A percentile compares a stretch with the other conserved stretches of the same genome.
These are phyloP conservation scores for Malacoraja senta DNA, from an alignment of 2,797 vertebrate genomes.

Conservation along the genomic window DNA sequence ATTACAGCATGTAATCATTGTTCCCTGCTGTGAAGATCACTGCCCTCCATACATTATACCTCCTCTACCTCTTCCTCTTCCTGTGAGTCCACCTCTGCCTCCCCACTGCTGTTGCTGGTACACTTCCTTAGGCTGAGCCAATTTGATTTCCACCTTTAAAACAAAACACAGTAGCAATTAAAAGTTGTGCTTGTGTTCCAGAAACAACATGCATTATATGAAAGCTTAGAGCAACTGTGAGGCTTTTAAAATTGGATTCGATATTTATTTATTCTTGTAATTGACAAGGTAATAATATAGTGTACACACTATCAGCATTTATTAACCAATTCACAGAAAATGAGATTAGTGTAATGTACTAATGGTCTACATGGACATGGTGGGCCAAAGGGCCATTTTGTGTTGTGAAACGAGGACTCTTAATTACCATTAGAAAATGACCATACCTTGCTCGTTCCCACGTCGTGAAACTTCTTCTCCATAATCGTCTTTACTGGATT, in stretches of 20 bases:
- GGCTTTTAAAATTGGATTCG: not conserved
- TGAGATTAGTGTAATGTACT: too few species aligned
- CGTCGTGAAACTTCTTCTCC: slow-evolving; percentile 93
- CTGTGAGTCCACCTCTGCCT: slow-evolving; percentile 68
- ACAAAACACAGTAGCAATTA: slow-evolving; percentile 29
- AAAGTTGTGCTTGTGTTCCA: too few species aligned
- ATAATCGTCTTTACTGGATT: slow-evolving; percentile 86
- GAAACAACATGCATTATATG: not conserved
- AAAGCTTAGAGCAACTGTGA: slow-evolving; percentile 23
- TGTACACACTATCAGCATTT: not conserved
- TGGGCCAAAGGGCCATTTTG: too few species aligned
- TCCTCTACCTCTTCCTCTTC: slow-evolving; percentile 67
- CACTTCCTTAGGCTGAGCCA: slow-evolving; percentile 95
- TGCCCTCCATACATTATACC: slow-evolving; percentile 47
- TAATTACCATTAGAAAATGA: not conserved
- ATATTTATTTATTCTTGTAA: not conserved
- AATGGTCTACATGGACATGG: too few species aligned
- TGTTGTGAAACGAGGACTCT: too few species aligned
- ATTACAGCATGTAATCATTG: not conserved
- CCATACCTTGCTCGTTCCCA: slow-evolving; percentile 84
- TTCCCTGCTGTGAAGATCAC: not conserved
- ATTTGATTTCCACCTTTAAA: slow-evolving; percentile 90
- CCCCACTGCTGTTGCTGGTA: slow-evolving; percentile 91
- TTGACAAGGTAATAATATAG: not conserved
- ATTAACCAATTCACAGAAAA: too few species aligned